phyloP scores from a whole-genome alignment of 2,797 vertebrate genomes.

The Taeniopygia guttata region DNA sequence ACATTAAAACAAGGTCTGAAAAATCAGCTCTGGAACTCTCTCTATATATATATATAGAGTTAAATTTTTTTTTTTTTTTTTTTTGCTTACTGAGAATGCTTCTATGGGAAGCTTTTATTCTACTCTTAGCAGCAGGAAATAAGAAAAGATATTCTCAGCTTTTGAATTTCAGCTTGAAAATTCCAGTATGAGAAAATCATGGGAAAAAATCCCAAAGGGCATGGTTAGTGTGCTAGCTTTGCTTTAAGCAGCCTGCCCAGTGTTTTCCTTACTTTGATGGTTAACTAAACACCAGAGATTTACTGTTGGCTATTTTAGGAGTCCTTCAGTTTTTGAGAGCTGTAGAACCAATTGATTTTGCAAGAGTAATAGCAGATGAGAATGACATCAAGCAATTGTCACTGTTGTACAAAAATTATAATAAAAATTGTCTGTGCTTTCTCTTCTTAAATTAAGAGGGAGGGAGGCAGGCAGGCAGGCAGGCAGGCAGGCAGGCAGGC shows the following conservation, averaged over 20 bases:
- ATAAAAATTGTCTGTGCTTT: not conserved
- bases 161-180: conserved; percentile 46
- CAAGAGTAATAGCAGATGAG: not conserved
- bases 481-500: not conserved
- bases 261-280: conserved; percentile 39
- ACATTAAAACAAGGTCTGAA: conserved; percentile 7
- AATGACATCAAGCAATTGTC: not conserved
- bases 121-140: conserved; percentile 42
- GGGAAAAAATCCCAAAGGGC: conserved; percentile 18
- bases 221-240: not conserved
- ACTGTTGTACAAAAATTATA: not conserved
- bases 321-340: not conserved
- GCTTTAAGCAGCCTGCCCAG: conserved; percentile 8
- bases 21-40: not conserved
- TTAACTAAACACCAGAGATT: conserved; percentile 44
- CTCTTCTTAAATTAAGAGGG: no score
- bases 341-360: not conserved
- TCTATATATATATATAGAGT: not conserved
- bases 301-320: conserved; percentile 9
- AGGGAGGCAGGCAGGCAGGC: not conserved
- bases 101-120: conserved; percentile 32
- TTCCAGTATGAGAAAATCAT: conserved; percentile 49
- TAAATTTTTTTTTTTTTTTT: not conserved
- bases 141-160: conserved; percentile 49
- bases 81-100: conserved; percentile 26